Conservation (phyloP, 2,797 vertebrate genomes). For the Agapornis canus region DNA sequence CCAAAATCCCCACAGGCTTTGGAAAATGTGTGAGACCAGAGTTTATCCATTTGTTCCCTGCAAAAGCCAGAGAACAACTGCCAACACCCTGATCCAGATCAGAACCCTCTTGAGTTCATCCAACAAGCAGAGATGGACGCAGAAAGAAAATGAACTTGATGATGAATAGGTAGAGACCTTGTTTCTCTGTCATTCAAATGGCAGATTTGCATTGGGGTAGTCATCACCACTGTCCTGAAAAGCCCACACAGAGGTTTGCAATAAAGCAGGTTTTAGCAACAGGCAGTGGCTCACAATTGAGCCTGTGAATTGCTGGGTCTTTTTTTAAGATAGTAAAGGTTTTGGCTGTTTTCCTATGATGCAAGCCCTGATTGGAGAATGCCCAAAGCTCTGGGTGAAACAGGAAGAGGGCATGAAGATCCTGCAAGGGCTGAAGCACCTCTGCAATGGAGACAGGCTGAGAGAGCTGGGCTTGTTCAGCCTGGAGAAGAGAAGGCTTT, state of each 20-base stretch:
- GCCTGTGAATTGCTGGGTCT: background rate
- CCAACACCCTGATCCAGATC: background rate
- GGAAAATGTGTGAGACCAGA: background rate
- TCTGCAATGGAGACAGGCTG: background rate
- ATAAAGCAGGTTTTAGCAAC: background rate
- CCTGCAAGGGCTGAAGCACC: background rate
- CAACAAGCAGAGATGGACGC: background rate
- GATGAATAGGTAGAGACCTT: background rate
- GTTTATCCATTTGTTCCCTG: background rate
- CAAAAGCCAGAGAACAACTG: background rate
- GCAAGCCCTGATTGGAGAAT: background rate
- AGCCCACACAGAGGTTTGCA: rapidly evolving
- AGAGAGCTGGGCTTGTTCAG: background rate
- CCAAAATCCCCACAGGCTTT: background rate
- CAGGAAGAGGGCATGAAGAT: background rate
- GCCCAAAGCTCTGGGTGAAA: background rate
- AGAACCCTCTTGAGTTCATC: background rate
- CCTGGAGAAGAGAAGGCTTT: background rate
- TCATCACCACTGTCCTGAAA: background rate
- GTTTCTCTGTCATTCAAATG: no score
- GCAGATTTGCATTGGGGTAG: rapidly evolving
- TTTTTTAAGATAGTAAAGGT: background rate
- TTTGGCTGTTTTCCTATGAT: background rate
- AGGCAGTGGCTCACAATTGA: background rate
- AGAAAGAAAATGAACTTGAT: background rate